Conservation (phyloP, 2,113 vertebrate genomes). For the Sylvicapra grimmia region DNA sequence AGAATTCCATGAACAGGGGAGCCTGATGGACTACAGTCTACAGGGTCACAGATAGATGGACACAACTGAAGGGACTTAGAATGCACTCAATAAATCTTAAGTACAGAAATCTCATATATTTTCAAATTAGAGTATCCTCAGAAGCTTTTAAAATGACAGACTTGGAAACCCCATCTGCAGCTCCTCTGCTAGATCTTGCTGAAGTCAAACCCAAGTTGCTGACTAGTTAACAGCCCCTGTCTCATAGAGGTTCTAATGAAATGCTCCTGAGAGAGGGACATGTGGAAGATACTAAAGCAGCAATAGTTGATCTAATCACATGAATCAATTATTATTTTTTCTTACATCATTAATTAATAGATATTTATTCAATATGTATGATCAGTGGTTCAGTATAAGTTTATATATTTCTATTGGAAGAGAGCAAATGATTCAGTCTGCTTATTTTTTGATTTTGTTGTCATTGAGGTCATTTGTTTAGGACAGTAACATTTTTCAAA, state of each 20-base stretch:
- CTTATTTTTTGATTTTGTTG: neutral
- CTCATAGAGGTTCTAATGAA: neutral
- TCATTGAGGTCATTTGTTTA: neutral
- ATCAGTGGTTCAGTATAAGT: neutral
- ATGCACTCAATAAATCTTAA: neutral
- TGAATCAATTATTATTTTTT: neutral
- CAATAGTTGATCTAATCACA: neutral
- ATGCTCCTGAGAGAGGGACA: accelerated
- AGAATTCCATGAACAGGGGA: neutral
- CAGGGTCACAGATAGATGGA: neutral
- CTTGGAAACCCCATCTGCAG: neutral
- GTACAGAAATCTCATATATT: neutral
- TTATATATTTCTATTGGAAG: neutral
- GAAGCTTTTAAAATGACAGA: neutral
- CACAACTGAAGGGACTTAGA: neutral
- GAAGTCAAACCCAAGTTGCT: neutral
- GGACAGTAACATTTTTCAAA: neutral
- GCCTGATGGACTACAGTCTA: neutral
- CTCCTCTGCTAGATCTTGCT: neutral
- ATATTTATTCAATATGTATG: neutral
- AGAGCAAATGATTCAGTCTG: neutral
- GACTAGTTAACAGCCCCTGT: neutral
- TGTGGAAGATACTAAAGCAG: neutral
- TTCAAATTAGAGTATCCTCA: neutral
- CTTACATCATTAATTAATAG: neutral